phyloP scores from a whole-genome alignment of 2,113 vertebrate species.

The Tragulus kanchil region DNA sequence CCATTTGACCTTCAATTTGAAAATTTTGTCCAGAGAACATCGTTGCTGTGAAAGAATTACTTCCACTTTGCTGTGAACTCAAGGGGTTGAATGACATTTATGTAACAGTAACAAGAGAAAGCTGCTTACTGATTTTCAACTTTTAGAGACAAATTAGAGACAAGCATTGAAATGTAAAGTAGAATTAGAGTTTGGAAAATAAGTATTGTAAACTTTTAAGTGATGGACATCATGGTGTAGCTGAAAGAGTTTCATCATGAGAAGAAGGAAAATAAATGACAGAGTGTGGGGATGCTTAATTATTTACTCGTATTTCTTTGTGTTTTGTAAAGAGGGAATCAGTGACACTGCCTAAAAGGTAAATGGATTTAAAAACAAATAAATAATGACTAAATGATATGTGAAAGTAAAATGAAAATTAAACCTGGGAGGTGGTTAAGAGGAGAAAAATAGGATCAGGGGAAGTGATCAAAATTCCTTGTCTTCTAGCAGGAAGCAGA shows the following conservation, averaged over 20 bases:
- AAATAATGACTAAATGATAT: not conserved
- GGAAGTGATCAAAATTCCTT: not conserved
- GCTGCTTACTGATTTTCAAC: not conserved
- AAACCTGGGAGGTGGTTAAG: not conserved
- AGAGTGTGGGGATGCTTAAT: not conserved
- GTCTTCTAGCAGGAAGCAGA: not conserved
- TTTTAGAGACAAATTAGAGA: not conserved
- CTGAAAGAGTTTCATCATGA: not conserved
- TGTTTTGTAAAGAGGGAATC: not conserved
- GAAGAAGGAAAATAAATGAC: not conserved
- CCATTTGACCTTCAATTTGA: not conserved
- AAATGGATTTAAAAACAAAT: conserved; percentile 1
- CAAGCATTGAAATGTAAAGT: not conserved
- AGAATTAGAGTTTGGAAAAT: not conserved
- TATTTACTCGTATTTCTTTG: not conserved
- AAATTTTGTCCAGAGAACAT: not conserved
- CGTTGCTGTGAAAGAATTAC: not conserved
- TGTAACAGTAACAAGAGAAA: not conserved
- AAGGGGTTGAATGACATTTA: not conserved
- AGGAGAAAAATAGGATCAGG: not conserved
- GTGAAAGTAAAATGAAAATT: not conserved
- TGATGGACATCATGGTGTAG: not conserved
- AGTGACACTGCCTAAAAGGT: not conserved
- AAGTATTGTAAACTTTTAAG: not conserved
- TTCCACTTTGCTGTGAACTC: not conserved